Base-by-base conservation (phyloP, 1,140 invertebrate species). In the Euschistus heros region DNA sequence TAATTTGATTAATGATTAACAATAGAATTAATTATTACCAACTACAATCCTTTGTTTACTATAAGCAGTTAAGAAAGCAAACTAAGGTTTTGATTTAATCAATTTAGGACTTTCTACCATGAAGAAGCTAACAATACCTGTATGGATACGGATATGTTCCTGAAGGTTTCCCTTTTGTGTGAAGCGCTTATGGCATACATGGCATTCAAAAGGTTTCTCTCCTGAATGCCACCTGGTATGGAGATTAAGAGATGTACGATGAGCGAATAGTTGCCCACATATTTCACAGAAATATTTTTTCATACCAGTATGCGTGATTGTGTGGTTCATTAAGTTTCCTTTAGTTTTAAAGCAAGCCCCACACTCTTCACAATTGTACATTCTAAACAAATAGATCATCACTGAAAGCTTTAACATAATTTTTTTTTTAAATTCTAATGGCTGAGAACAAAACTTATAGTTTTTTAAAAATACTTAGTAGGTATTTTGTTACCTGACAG, bases 271-370 rank as follows among this genome's bases (percentile, higher is more conserved):
- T 70, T 90, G 87, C 13, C 83, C 84, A 74, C 90, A 93, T 60
- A 88, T 80, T 66, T 85, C 81, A 71, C 89, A 91, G 22, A 80
- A 77, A 74, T 85, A 88, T 71, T 82, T 85, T 71, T 86, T 88
- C 61, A 87, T 82, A 5, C 84, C 85, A 0, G 81, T 81, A 69
- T 88, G 86, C 3, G 83, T 81, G 7, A 80, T 76, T 67, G 81
- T 78, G 74, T 89, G 87, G 74, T 85, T 86, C 13, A 84, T 70
- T 24, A 88, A 72, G 73, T 86, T 86, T 0, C 85, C 80, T 68
- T 84, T 84, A 0, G 86, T 86, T 73, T 87, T 87, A 73, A 89
- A 89, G 55, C 77, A 78, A 2, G 82, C 78, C 59, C 78, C 76
- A 70, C 86, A 88, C 2, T 78, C 73, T 59, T 70, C 68, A 62